Percentiles rank a stretch among this genome's conserved stretches.
Evolutionary conservation across 2,113 vertebrate genomes (phyloP).

Genomic region (Grammomys surdaster): DNA sequence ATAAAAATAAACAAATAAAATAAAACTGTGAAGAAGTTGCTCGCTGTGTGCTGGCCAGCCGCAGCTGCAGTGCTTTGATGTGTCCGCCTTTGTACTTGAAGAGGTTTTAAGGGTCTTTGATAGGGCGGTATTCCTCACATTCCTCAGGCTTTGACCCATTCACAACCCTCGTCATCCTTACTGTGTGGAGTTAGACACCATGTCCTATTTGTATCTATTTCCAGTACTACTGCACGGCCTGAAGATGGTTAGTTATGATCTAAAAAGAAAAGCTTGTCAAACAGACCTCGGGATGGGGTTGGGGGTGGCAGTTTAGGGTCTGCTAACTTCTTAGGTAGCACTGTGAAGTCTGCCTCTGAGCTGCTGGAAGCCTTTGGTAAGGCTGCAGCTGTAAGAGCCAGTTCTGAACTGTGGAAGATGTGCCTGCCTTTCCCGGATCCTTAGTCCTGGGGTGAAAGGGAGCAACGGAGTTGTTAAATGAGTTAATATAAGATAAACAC

Average conservation of each 20-base stretch:
- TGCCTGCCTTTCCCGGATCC: not conserved
- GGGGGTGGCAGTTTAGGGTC: not conserved
- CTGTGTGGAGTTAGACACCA: not conserved
- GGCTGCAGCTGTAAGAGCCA: not conserved
- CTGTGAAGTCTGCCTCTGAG: not conserved
- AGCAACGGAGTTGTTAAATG: not conserved
- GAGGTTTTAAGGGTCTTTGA: not conserved
- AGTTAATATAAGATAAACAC: conserved; percentile 48
- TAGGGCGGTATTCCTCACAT: not conserved
- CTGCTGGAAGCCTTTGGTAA: not conserved
- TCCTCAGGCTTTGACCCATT: not conserved
- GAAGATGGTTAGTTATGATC: conserved; percentile 50
- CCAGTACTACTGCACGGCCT: not conserved
- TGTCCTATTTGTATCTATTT: conserved; percentile 8
- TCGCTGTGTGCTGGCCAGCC: not conserved
- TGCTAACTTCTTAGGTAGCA: not conserved
- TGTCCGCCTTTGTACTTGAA: not conserved
- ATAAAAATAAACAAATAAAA: not conserved
- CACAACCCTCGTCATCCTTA: not conserved
- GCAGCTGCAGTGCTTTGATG: not conserved
- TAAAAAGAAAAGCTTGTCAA: conserved; percentile 31
- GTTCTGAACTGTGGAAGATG: not conserved
- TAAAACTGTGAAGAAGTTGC: not conserved
- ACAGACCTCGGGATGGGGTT: not conserved
- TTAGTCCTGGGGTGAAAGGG: not conserved